Evolutionary conservation across 2,888 invertebrate species (phyloP).

Genomic region (Amiota communis): DNA sequence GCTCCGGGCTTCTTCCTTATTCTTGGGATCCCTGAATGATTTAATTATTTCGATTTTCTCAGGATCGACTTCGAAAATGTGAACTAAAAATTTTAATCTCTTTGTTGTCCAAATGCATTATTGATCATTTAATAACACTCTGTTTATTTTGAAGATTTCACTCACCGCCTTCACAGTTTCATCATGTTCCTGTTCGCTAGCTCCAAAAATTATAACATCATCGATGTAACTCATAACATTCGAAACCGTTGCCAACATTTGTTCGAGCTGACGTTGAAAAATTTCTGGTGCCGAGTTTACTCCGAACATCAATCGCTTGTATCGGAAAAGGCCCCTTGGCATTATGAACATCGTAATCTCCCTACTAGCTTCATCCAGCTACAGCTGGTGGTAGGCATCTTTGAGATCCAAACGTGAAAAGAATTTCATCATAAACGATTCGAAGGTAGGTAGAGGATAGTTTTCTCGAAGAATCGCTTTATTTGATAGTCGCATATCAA

Average conservation of each 20-base stretch:
- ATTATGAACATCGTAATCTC: slow-evolving; percentile 48
- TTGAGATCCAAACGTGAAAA: slow-evolving; percentile 46
- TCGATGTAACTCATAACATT: slow-evolving; percentile 48
- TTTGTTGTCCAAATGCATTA: slow-evolving; percentile 49
- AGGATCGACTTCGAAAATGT: slow-evolving; percentile 45
- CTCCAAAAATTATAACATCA: slow-evolving; percentile 52
- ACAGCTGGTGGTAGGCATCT: slow-evolving; percentile 50
- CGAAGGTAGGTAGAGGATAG: slow-evolving; percentile 53
- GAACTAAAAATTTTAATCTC: slow-evolving; percentile 52
- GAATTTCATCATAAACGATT: slow-evolving; percentile 47
- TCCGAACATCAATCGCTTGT: slow-evolving; percentile 69
- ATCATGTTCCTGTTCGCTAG: slow-evolving; percentile 51
- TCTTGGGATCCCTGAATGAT: too few relatives aligned
- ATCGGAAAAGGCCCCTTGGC: slow-evolving; percentile 50
- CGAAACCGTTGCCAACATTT: slow-evolving; percentile 46
- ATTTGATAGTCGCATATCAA: slow-evolving; percentile 65
- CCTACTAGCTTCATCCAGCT: slow-evolving; percentile 45
- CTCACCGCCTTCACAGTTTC: slow-evolving; percentile 48
- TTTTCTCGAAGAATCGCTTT: slow-evolving; percentile 53
- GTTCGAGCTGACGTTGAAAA: slow-evolving; percentile 57
- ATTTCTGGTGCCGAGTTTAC: slow-evolving; percentile 58
- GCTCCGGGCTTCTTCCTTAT: too few relatives aligned
- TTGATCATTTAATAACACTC: slow-evolving; percentile 56
- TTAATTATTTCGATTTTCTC: slow-evolving; percentile 51
- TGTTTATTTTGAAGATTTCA: slow-evolving; percentile 44